Evolutionary conservation across 2,888 invertebrate species (phyloP), one percentile per base, ranked within the genome.

Genomic region (Trissoscelio sp.): DNA sequence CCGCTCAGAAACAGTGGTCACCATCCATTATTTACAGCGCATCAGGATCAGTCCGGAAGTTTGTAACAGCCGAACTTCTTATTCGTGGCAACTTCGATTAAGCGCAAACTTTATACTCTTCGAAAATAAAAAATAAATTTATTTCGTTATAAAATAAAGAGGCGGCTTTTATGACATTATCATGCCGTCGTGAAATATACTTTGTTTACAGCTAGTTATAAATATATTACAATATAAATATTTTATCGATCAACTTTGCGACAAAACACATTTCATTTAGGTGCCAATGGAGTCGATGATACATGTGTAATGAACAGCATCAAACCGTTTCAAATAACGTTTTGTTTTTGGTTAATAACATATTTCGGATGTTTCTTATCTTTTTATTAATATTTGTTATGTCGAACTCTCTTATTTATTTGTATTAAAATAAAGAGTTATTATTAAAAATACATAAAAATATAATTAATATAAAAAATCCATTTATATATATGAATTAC

Each of bases 121-220:
- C 16, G 7, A 18, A 12, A 44, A 42, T 60, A 60, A 44, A 60
- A 44, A 24, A 44, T 44, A 28, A 60, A 44, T 60, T 42, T 60
- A 42, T 60, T 60, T 44, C 28, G 44, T 60, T 39, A 31, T 44
- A 44, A 60, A 60, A 60, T 60, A 44, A 44, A 60, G 44, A 44
- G 11, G 3, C 28, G 11, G 9, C 16, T 60, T 60, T 60, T 60
- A 60, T 44, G 60, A 3, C 44, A 44, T 60, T 44, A 44, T 60
- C 28, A 60, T 44, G 16, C 9, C 16, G 31, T n/a, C 12, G 44
- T 60, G 60, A 60, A 60, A 60, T 44, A 44, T 20, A 55, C 34
- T 55, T 60, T 44, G 60, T 28, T 60, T 14, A 51, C 51, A 51
- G 28, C 16, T 28, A 14, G 60, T 60, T 42, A 60, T 60, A 57